Base-by-base conservation (phyloP, 92 coral and sea anemone species). In the Palythoa caribaeorum region DNA sequence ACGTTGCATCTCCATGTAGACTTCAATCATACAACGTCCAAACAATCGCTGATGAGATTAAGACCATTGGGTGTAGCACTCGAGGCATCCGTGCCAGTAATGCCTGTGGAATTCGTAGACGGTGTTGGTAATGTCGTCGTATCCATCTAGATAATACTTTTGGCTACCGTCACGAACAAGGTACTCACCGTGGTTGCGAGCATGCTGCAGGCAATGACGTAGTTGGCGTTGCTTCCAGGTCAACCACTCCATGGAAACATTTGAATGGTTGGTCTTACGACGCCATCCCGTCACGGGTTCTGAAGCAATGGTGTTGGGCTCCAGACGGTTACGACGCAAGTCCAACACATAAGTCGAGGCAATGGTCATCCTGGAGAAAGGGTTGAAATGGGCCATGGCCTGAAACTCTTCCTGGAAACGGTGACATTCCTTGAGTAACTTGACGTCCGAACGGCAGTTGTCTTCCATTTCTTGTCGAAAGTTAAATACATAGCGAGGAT, bases 241-340 rank as follows among this genome's bases (percentile, higher is more conserved):
- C 70, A 79, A 57, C 84, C 84, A 79, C 54, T 79, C 70, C 50
- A 79, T 6, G 8, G 66, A 38, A 3, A n/a, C 70, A 35, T 16
- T 38, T 9, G 70, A 79, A 51, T 79, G 84, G 69, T 79, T 79
- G 17, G 38, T n/a, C 20, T 57, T 79, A 9, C 84, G 69, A 16
- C 50, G 63, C 84, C 84, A 79, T 8, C 84, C 84, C 2, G 54
- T 37, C 71, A 57, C 17, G 16, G 70, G 84, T 79, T 79, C 62
- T 12, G 62, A 55, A 8, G 62, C 62, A 8, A 55, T 55, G 62
- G 62, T 55, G 17, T 55, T 12, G 17, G 62, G 15, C 2, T 4
- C 62, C 15, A 73, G 28, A 1, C 78, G 54, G 78, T 39, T 39
- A 21, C 13, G 2, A 2, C 55, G 53, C 9, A 73, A 47, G 13